Evolutionary conservation across 2,113 vertebrate genomes (phyloP), one percentile per base, ranked within the genome.

Genomic region (Pelmatolapia mariae): DNA sequence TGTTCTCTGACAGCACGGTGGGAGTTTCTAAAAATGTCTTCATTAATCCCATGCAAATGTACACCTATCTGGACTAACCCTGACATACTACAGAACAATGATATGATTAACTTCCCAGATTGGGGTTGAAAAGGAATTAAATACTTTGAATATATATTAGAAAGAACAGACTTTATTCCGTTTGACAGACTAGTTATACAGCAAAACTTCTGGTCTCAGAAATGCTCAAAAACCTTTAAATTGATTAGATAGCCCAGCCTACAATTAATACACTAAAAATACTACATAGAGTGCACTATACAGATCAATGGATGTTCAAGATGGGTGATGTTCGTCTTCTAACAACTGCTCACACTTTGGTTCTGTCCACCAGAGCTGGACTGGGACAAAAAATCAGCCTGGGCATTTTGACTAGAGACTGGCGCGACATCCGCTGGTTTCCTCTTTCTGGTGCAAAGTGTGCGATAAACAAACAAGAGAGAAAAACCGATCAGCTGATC

Each of bases 81-180:
- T 54, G 52, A 54, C 52, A 54, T 54, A 54, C 10, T 54, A 54
- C 52, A 54, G n/a, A 54, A 54, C n/a, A 54, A 54, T 54, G 19
- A 54, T 54, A 54, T 54, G 52, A 22, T 54, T 54, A 54, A 54
- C 52, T 54, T 54, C 52, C 52, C n/a, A 54, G 52, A 54, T 12
- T 54, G 52, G 10, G 2, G 0, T 54, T 1, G 5, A 11, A 22
- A 54, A 54, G n/a, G 52, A 53, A 53, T 53, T 22, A 53, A 53
- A 53, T 53, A 53, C 52, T 53, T 53, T 22, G 19, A 54, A 54
- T n/a, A 22, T 54, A 54, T 10, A 54, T 22, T 54, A 7, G n/a
- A 54, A 54, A 22, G 52, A 54, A 2, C 52, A 54, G n/a, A 54
- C 5, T 54, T 54, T 54, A 12, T 54, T 54, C 52, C 2, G 5